These are phyloP conservation scores for Nymphalis polychloros DNA, from an alignment of 2,888 invertebrate genomes.

Conservation along the genomic window DNA sequence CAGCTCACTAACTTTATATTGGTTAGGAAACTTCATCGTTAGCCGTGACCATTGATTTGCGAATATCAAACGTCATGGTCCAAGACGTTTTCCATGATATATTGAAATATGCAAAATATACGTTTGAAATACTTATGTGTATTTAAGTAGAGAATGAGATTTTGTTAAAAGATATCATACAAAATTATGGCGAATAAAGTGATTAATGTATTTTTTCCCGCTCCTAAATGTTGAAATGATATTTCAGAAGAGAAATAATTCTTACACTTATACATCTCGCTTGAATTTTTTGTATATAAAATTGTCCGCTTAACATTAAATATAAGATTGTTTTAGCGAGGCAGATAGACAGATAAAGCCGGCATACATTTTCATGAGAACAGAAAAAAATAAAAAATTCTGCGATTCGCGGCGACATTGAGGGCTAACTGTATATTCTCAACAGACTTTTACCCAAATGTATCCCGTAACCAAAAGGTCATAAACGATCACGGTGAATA, in stretches of 20 bases:
- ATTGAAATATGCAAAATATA: background rate
- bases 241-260: slow-evolving; percentile 46
- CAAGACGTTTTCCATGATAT: background rate
- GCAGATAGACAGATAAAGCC: slow-evolving; percentile 70
- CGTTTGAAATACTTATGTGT: slow-evolving; percentile 1
- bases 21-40: slow-evolving; percentile 72
- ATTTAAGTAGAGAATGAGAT: slow-evolving; percentile 24
- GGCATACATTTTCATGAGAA: slow-evolving; percentile 70
- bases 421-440: slow-evolving; percentile 62
- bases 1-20: slow-evolving; percentile 75
- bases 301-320: slow-evolving; percentile 69
- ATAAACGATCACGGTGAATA: slow-evolving; percentile 49
- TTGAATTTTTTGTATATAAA: slow-evolving; percentile 63
- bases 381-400: slow-evolving; percentile 49
- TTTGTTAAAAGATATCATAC: slow-evolving; percentile 14
- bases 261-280: slow-evolving; percentile 54
- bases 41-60: slow-evolving; percentile 53
- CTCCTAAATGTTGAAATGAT: slow-evolving; percentile 59
- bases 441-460: slow-evolving; percentile 61
- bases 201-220: slow-evolving; percentile 48
- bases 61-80: slow-evolving; percentile 18
- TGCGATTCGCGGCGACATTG: slow-evolving; percentile 61
- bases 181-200: slow-evolving; percentile 45
- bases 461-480: slow-evolving; percentile 47
- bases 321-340: slow-evolving; percentile 70